Base-by-base conservation (phyloP, 2,888 invertebrate genomes). In the Lacanobia oleracea region DNA sequence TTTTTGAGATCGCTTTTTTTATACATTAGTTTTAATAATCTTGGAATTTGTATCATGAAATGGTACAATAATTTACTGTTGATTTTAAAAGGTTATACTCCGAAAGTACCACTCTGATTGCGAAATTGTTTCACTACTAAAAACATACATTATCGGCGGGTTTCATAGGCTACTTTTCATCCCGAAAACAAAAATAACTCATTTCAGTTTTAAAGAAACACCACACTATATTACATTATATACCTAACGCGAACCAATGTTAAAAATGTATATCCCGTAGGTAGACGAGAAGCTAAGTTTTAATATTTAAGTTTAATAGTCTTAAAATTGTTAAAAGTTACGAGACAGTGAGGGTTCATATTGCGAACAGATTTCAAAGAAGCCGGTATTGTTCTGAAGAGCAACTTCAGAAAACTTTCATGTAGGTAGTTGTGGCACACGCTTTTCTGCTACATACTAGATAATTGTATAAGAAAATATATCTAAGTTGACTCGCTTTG, bases 311-410 rank as follows among this genome's bases (percentile, higher is more conserved):
- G 14, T 59, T 9, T 53, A 23, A 50, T 33, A 56, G 62, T 65
- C 50, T 76, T 64, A 53, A 63, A 64, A 67, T 79, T 65, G 50
- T 68, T 75, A 65, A 74, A 79, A 79, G 80, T 76, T 79, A 48
- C 56, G 23, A 77, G 74, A 66, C 45, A 51, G 43, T 10, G 27
- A 60, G 43, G 56, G 75, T 74, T 77, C 66, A 74, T 77, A 57
- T 62, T 53, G 66, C 67, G 80, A 53, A 57, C 56, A 79, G 67
- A 74, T 80, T 77, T 62, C 75, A 53, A 80, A 75, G 77, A 75
- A 67, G 62, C 53, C 48, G 33, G 57, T 62, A 53, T 62, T 57
- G 77, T 80, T 62, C 67, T 53, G 66, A 61, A 62, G 77, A 50
- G 48, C 23, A 67, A 77, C 62, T 77, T 77, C n/a, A 59, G 62